phyloP scores from a whole-genome alignment of 2,888 invertebrate genomes.

The Sphaerophoria rueppellii region DNA sequence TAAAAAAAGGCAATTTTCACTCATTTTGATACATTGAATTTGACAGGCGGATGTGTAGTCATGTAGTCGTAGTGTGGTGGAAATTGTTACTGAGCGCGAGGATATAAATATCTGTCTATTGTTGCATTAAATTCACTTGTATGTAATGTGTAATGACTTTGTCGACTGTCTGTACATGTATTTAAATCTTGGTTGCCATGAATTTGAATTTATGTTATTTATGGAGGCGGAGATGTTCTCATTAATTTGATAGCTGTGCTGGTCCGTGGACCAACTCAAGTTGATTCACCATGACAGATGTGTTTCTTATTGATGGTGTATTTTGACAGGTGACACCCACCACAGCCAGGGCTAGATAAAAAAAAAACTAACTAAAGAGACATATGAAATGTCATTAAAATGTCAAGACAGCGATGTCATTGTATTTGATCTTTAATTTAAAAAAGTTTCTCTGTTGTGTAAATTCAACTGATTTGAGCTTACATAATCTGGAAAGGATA shows the following conservation, averaged over 20 bases:
- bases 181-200: background rate
- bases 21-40: constrained; percentile 58
- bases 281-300: constrained; percentile 37
- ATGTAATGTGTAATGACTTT: background rate
- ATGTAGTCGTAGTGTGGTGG: constrained; percentile 16
- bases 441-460: background rate
- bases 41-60: constrained; percentile 61
- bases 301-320: constrained; percentile 23
- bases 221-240: constrained; percentile 16
- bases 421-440: background rate
- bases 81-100: constrained; percentile 42
- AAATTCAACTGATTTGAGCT: background rate
- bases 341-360: background rate
- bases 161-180: too few relatives aligned
- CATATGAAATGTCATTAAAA: constrained; percentile 2
- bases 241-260: constrained; percentile 41
- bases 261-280: constrained; percentile 17
- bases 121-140: constrained; percentile 4
- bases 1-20: constrained; percentile 8
- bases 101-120: constrained; percentile 12
- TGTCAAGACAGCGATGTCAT: background rate
- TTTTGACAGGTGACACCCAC: constrained; percentile 43
- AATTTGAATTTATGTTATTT: constrained; percentile 30
- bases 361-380: constrained; percentile 19
- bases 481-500: background rate